phyloP scores from a whole-genome alignment of 2,888 invertebrate species.

The Ligdia adustata region DNA sequence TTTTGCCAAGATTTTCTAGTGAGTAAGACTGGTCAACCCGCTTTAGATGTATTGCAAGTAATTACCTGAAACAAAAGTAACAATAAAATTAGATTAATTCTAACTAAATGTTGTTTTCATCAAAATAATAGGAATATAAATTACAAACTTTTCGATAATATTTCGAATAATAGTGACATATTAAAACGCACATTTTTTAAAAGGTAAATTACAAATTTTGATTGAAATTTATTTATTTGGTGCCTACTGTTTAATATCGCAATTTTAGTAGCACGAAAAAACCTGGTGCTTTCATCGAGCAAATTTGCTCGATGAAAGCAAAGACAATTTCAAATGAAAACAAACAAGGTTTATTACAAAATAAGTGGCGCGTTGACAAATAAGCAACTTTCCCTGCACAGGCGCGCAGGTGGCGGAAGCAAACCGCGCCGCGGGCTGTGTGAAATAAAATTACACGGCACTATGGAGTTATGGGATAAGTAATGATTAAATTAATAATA shows the following conservation, averaged over 20 bases:
- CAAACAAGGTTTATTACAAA: slow-evolving; percentile 34
- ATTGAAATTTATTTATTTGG: no score
- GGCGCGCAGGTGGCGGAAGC: slow-evolving; percentile 60
- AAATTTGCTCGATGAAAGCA: slow-evolving; percentile 5
- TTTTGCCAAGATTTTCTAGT: slow-evolving; percentile 8
- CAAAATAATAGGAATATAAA: no score
- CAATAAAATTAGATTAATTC: no score
- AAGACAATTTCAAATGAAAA: slow-evolving; percentile 16
- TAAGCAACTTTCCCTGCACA: slow-evolving; percentile 68
- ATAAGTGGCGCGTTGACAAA: slow-evolving; percentile 63
- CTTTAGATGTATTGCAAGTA: no score
- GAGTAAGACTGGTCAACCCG: neutral
- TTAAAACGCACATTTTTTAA: no score
- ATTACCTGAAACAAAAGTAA: neutral
- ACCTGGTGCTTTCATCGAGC: no score
- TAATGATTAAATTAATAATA: slow-evolving; percentile 24
- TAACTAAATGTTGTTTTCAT: no score
- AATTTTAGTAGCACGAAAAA: no score
- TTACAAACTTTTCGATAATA: no score
- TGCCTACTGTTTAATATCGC: no score
- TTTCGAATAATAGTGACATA: no score
- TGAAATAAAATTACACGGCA: slow-evolving; percentile 47
- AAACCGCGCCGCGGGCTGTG: slow-evolving; percentile 51
- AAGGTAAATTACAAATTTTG: no score
- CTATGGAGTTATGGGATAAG: slow-evolving; percentile 30